Evolutionary conservation across 2,113 vertebrate genomes (phyloP).

Genomic region (Syngnathus floridae): DNA sequence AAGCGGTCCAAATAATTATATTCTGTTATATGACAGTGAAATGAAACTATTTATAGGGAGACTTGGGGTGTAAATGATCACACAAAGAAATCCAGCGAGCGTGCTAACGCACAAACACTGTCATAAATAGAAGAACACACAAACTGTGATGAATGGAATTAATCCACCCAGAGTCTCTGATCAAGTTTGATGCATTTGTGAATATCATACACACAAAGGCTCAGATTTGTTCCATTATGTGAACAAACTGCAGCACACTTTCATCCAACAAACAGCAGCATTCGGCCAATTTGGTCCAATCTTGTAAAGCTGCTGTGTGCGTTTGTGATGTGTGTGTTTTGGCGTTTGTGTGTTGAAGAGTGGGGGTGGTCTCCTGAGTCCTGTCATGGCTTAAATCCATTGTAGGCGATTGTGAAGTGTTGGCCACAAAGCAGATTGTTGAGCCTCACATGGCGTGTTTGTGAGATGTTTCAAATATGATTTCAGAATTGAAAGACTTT

Average conservation of each 20-base stretch:
- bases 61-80: not conserved
- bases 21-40: not conserved
- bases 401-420: conserved; percentile 17
- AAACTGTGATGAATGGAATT: conserved; percentile 24
- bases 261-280: conserved; percentile 31
- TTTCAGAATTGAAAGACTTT: not conserved
- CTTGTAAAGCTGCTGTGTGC: conserved; percentile 42
- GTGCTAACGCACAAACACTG: not conserved
- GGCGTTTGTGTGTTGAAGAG: not conserved
- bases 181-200: conserved; percentile 38
- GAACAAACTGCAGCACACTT: not conserved
- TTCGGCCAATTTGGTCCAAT: conserved; percentile 61
- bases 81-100: not conserved
- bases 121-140: not conserved
- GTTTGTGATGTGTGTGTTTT: not conserved
- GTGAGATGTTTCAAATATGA: conserved; percentile 32
- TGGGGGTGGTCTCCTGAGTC: conserved; percentile 13
- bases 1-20: not conserved
- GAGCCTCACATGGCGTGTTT: conserved; percentile 19
- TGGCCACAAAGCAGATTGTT: conserved; percentile 35
- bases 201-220: conserved; percentile 19
- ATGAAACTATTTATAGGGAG: not conserved
- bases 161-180: conserved; percentile 28
- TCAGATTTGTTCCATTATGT: conserved; percentile 1
- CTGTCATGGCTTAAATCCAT: conserved; percentile 40